phyloP scores from a whole-genome alignment of 2,113 vertebrate species.

The Spea multiplicata region DNA sequence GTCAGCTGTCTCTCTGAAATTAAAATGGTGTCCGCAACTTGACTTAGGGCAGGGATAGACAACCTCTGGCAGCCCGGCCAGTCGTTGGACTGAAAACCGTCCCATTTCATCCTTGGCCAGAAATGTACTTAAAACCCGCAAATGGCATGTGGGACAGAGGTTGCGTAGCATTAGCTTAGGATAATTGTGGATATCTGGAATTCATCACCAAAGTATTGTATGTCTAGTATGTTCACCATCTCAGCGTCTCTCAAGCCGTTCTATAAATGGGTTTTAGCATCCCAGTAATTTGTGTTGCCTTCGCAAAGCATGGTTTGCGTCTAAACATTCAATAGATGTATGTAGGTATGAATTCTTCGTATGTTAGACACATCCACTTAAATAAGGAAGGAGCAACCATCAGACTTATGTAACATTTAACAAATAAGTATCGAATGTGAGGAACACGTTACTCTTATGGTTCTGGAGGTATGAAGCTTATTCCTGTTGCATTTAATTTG shows the following conservation, averaged over 20 bases:
- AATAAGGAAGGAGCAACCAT: not conserved
- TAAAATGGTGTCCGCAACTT: constrained; percentile 36
- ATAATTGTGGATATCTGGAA: constrained; percentile 29
- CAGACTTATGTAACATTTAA: too few relatives aligned
- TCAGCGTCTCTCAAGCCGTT: constrained; percentile 23
- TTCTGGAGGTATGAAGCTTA: too few relatives aligned
- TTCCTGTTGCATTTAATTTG: too few relatives aligned
- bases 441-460: too few relatives aligned
- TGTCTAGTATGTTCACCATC: constrained; percentile 22
- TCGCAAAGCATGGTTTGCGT: not conserved
- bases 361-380: not conserved
- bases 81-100: not conserved
- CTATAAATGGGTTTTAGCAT: constrained; percentile 6
- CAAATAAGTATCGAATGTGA: too few relatives aligned
- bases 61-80: not conserved
- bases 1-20: constrained; percentile 20
- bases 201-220: constrained; percentile 9
- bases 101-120: not conserved
- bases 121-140: not conserved
- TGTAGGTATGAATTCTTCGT: not conserved
- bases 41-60: not conserved
- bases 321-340: not conserved
- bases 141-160: not conserved
- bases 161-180: not conserved
- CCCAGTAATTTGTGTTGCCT: not conserved